Evolutionary conservation across 2,113 vertebrate genomes (phyloP).

Genomic region (Tupaia chinensis): DNA sequence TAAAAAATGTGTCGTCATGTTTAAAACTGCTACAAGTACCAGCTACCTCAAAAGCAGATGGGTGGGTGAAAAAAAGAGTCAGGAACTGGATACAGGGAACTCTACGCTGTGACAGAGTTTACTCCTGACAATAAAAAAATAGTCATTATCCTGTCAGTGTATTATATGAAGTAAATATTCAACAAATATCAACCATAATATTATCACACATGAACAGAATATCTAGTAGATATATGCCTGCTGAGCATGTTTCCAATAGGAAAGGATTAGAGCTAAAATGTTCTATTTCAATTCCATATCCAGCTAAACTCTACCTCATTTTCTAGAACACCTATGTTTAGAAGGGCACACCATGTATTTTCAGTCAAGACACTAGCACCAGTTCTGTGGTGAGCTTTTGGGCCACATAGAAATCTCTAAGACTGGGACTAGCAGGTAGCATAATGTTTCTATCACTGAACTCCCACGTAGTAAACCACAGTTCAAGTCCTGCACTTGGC

Average conservation of each 20-base stretch:
- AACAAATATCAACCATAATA: background rate
- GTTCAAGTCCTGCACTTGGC: too few relatives aligned
- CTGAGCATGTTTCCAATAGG: background rate
- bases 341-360: background rate
- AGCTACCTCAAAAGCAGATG: background rate
- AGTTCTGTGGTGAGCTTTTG: background rate
- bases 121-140: background rate
- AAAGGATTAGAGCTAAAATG: background rate
- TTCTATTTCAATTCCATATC: background rate
- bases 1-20: background rate
- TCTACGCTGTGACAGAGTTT: background rate
- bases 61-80: too few relatives aligned
- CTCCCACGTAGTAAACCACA: too few relatives aligned
- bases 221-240: background rate
- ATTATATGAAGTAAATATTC: background rate
- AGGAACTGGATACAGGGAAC: fast-evolving
- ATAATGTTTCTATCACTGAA: too few relatives aligned
- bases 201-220: too few relatives aligned
- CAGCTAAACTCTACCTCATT: background rate
- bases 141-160: background rate
- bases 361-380: background rate
- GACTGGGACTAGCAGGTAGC: too few relatives aligned
- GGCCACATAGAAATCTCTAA: background rate
- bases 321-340: background rate
- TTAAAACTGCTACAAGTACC: background rate